A percentile compares a stretch with the other conserved stretches of the same genome.
These are phyloP conservation scores for Eulemur rufifrons DNA, from an alignment of 2,113 vertebrate genomes.

Conservation along the genomic window DNA sequence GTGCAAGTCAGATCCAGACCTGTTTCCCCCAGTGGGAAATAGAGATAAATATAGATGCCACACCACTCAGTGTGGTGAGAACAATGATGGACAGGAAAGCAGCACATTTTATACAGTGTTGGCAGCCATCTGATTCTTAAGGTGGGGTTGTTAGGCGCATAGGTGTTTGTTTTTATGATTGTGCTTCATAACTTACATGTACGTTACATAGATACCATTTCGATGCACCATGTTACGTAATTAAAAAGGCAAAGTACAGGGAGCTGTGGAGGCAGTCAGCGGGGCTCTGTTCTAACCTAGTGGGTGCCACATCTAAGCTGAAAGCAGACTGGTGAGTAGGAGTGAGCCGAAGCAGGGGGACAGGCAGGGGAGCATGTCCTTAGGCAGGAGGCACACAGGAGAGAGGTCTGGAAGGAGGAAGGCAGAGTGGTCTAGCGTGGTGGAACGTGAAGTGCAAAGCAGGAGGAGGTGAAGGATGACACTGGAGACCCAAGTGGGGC, in stretches of 20 bases:
- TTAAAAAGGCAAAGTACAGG: background rate
- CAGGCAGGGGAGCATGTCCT: background rate
- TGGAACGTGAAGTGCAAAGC: background rate
- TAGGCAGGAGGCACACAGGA: background rate
- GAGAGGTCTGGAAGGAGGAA: background rate
- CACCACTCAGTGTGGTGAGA: background rate
- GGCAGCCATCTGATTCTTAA: background rate
- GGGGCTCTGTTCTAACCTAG: background rate
- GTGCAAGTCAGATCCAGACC: background rate
- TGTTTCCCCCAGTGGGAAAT: background rate
- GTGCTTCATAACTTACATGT: background rate
- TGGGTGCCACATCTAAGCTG: background rate
- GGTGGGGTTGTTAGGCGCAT: background rate
- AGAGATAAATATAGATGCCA: background rate
- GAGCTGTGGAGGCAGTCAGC: background rate
- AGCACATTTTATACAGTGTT: background rate
- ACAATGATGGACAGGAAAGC: background rate
- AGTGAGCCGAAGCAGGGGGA: background rate
- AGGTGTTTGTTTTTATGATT: background rate
- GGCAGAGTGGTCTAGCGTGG: background rate
- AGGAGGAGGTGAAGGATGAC: background rate
- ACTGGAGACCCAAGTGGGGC: background rate
- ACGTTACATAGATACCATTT: background rate
- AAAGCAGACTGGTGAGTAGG: background rate
- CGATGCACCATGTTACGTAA: background rate